Evolutionary conservation across 2,113 vertebrate genomes (phyloP).

Genomic region (Centrocercus urophasianus): DNA sequence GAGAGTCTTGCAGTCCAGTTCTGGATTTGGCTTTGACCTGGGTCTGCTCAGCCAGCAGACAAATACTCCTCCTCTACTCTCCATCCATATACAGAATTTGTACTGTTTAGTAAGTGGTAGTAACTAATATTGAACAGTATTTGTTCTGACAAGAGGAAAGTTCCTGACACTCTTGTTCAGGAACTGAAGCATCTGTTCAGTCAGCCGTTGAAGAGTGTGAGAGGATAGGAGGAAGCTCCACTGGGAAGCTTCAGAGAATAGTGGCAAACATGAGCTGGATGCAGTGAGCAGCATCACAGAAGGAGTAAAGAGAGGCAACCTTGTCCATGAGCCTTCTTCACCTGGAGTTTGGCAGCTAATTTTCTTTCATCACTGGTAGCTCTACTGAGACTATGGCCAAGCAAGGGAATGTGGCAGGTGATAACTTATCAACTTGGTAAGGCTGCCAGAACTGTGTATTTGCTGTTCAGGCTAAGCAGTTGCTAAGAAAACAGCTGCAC

Average conservation of each 20-base stretch:
- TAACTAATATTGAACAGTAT: background rate
- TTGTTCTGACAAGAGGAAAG: background rate
- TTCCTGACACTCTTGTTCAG: background rate
- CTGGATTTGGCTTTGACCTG: background rate
- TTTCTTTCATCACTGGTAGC: background rate
- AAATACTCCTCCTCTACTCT: background rate
- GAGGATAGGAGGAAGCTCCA: background rate
- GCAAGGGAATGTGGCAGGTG: background rate
- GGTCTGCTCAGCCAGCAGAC: background rate
- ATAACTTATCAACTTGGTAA: background rate
- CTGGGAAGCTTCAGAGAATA: background rate
- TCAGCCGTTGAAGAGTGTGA: background rate
- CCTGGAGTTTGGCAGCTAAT: background rate
- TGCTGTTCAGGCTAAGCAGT: background rate
- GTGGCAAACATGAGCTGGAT: background rate
- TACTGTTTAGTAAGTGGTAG: background rate
- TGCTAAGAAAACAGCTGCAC: constrained; percentile 11
- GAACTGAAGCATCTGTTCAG: background rate
- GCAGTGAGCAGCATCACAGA: background rate
- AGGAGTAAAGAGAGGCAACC: background rate
- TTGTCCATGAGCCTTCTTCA: background rate
- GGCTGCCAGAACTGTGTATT: background rate
- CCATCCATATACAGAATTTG: background rate
- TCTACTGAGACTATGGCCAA: background rate
- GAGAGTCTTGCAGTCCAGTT: background rate